These are phyloP conservation scores for Iphiclides podalirius DNA, from an alignment of 2,888 invertebrate species.

Conservation along the genomic window DNA sequence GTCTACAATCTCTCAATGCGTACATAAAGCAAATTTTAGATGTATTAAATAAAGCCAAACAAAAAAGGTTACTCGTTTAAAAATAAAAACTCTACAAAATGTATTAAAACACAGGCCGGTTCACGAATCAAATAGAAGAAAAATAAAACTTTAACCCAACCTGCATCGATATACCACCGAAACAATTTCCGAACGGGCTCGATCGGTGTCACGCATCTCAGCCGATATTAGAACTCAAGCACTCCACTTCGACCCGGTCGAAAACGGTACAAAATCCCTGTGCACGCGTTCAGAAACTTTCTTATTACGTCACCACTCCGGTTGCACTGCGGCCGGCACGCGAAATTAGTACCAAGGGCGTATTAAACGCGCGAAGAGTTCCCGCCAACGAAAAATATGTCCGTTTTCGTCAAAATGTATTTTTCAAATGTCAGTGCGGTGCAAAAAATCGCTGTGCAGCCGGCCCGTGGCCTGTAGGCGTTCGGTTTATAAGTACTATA, in stretches of 20 bases:
- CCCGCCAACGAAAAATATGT: conserved; percentile 56
- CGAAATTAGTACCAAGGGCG: conserved; percentile 20
- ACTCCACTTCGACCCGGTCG: conserved; percentile 32
- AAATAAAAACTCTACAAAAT: too few species aligned
- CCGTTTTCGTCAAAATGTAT: conserved; percentile 77
- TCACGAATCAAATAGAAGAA: not conserved
- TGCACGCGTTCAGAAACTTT: conserved; percentile 24
- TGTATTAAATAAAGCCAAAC: not conserved
- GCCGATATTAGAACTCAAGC: conserved; percentile 38
- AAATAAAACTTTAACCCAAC: conserved; percentile 40
- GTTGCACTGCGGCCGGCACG: conserved; percentile 23
- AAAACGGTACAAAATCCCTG: conserved; percentile 15
- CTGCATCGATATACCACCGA: conserved; percentile 59
- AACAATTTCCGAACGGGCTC: conserved; percentile 37
- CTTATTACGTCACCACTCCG: conserved; percentile 34
- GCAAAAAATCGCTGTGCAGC: conserved; percentile 73
- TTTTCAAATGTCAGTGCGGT: conserved; percentile 72
- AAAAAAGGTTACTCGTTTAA: not conserved
- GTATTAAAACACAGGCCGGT: too few species aligned
- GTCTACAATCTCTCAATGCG: too few species aligned
- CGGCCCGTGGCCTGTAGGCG: conserved; percentile 65
- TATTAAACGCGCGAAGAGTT: conserved; percentile 18
- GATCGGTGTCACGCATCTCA: conserved; percentile 49
- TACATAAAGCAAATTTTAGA: not conserved
- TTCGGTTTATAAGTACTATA: conserved; percentile 65